Evolutionary conservation across 53 echinoderm and acorn worm genomes (phyloP), one percentile per base, ranked within the genome.

Genomic region (Paracentrotus lividus): DNA sequence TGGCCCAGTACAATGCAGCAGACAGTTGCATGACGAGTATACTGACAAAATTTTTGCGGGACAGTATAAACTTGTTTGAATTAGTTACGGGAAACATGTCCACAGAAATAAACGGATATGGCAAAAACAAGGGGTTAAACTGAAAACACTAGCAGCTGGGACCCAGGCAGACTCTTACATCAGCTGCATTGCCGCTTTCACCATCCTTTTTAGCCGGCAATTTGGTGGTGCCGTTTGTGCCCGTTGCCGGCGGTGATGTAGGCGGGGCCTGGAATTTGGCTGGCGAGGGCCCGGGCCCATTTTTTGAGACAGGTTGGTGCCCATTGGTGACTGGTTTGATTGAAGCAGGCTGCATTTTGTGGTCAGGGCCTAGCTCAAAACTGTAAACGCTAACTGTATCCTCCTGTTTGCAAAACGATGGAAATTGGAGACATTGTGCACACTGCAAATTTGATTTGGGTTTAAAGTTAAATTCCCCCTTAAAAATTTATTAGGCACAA

Each of bases 381-480:
- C 97, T 97, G 97, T 95, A 97, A 93, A 97, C 96, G 84, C 97
- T 97, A 64, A 97, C 93, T 5, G 96, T 93, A 88, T 97, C 97
- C 91, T 96, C 97, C 96, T 96, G 90, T 92, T 92, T 55, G 58
- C 65, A 47, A 90, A 72, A 90, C 38, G 90, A 90, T 68, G 90
- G 67, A 72, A 90, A 90, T 90, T 49, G 56, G 26, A 81, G 55
- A 54, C 56, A 86, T 52, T 36, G 86, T 52, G 86, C 86, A 55
- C 86, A 86, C 86, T 86, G 86, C 86, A 86, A 86, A 49, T 45
- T 81, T n/a, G 47, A 47, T 18, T 81, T 81, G 5, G 44, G 8
- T 45, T 81, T n/a, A 4, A 42, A 4, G 16, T 24, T 12, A 81
- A 81, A 26, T 49, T 26, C 26, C 81, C 49, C 26, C 26, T 47